Percentiles rank a stretch among this genome's conserved stretches.
Conservation (phyloP, 1,140 invertebrate species). For the Protaetia brevitarsis region DNA sequence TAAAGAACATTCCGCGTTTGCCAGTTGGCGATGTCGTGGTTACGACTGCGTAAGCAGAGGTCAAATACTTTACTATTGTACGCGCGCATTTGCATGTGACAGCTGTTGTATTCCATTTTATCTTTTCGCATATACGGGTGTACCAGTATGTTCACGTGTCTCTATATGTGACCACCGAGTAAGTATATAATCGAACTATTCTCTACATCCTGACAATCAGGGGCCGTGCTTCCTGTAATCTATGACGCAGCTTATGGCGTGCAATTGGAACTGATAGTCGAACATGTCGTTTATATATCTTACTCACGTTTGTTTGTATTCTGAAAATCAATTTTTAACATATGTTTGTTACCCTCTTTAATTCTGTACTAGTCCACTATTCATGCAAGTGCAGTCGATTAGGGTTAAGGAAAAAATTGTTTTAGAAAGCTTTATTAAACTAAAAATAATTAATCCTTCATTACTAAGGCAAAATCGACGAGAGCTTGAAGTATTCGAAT, state of each 20-base stretch:
- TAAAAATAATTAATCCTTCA: too few relatives aligned
- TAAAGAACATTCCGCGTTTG: too few relatives aligned
- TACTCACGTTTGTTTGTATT: too few relatives aligned
- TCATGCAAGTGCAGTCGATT: too few relatives aligned
- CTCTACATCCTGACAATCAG: background rate
- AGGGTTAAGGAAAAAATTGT: too few relatives aligned
- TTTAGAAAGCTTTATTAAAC: too few relatives aligned
- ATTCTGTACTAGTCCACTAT: too few relatives aligned
- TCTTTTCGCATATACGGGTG: background rate
- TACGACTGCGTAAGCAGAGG: background rate
- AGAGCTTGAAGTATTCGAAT: too few relatives aligned
- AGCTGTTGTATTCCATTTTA: background rate
- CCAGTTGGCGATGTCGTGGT: background rate
- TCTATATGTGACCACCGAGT: background rate
- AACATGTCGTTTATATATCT: too few relatives aligned
- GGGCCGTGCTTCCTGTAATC: constrained; percentile 5
- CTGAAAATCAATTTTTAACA: too few relatives aligned
- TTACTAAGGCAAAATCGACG: too few relatives aligned
- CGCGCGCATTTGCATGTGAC: background rate
- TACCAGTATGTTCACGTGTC: background rate
- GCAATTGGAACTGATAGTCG: background rate
- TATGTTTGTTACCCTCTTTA: too few relatives aligned
- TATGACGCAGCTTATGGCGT: background rate
- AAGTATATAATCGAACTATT: background rate
- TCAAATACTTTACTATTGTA: background rate